Percentiles rank a stretch among this genome's conserved stretches.
Conservation (phyloP, 2,888 invertebrate species). For the Hanleya hanleyi region DNA sequence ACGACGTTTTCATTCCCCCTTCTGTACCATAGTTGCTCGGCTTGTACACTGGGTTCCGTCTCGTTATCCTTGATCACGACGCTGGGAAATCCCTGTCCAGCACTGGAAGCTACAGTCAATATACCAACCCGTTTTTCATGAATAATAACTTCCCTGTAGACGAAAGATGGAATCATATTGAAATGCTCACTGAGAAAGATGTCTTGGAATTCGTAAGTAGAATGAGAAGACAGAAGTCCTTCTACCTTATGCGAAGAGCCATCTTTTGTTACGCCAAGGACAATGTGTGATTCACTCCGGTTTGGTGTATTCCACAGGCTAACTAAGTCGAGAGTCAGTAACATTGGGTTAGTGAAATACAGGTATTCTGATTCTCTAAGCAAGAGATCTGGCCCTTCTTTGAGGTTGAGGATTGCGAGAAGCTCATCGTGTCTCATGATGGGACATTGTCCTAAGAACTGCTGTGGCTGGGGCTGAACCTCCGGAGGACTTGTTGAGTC, state of each 20-base stretch:
- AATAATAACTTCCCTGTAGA: neutral
- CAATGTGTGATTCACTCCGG: slow-evolving; percentile 23
- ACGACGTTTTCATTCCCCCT: slow-evolving; percentile 16
- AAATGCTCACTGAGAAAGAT: neutral
- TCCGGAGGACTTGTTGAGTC: too few species aligned
- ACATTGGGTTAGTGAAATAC: slow-evolving; percentile 21
- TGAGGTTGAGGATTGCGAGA: too few species aligned
- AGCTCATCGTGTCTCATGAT: too few species aligned
- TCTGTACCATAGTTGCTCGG: slow-evolving; percentile 34
- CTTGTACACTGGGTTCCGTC: neutral
- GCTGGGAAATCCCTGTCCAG: neutral
- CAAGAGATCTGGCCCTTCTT: neutral
- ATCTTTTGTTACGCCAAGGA: slow-evolving; percentile 26
- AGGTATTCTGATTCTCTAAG: neutral
- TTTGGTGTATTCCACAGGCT: slow-evolving; percentile 45
- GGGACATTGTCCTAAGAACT: too few species aligned
- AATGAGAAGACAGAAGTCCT: neutral
- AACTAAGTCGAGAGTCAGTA: slow-evolving; percentile 31
- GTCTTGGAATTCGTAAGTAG: neutral
- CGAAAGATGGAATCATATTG: neutral
- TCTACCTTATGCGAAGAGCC: neutral
- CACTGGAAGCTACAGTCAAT: neutral
- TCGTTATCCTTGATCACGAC: too few species aligned
- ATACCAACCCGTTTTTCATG: neutral
- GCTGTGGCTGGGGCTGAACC: too few species aligned